A percentile compares a stretch with the other conserved stretches of the same genome.
Evolutionary conservation across 2,888 invertebrate genomes (phyloP).

Genomic region (Rotaria macrura): DNA sequence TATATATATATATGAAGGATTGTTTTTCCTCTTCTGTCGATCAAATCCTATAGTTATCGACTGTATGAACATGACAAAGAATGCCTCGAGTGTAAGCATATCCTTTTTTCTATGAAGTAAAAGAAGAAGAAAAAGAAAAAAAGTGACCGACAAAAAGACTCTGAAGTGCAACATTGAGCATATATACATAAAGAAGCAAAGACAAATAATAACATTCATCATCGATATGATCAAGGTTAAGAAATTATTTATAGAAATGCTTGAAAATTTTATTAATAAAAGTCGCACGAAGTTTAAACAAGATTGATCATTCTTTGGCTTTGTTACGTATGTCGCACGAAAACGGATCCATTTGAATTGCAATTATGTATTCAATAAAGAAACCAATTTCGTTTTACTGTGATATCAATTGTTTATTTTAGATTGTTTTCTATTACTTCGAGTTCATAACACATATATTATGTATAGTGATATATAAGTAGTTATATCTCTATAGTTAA

Average conservation of each 20-base stretch:
- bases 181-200: neutral
- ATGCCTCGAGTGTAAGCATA: neutral
- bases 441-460: no score
- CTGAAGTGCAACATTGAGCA: neutral
- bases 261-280: neutral
- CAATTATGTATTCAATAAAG: no score
- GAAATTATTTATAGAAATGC: neutral
- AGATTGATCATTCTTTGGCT: no score
- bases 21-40: neutral
- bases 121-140: neutral
- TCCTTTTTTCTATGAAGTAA: neutral
- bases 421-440: no score
- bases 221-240: neutral
- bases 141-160: neutral
- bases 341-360: no score
- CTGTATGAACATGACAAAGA: neutral
- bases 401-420: no score
- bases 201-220: neutral
- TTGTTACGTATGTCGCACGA: no score
- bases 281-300: neutral
- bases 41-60: neutral
- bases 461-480: neutral
- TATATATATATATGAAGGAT: neutral
- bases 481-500: neutral
- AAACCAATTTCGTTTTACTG: no score